Conservation (phyloP, 1,140 invertebrate species). For the Diabrotica undecimpunctata region DNA sequence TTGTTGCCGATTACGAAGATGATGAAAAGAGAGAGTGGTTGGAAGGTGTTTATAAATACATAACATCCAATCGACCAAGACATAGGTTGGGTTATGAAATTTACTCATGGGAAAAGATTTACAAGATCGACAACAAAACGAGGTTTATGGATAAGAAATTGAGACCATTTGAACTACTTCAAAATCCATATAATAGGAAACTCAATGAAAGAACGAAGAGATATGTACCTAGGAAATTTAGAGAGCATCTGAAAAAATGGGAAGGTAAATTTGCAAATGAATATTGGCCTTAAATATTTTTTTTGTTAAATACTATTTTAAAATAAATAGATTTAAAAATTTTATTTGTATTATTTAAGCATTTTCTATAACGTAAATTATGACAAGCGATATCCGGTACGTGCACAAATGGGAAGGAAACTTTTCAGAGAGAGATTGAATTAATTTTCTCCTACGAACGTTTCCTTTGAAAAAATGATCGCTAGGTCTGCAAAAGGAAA, state of each 20-base stretch:
- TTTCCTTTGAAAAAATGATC: too few relatives aligned
- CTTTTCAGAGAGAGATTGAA: too few relatives aligned
- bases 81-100: slow-evolving; percentile 61
- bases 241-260: slow-evolving; percentile 55
- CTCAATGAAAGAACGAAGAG: slow-evolving; percentile 61
- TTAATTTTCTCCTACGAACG: too few relatives aligned
- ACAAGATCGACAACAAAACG: slow-evolving; percentile 65
- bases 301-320: background rate
- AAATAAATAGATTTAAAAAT: slow-evolving; percentile 7
- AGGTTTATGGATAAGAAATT: slow-evolving; percentile 62
- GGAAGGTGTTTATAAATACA: slow-evolving; percentile 63
- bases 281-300: slow-evolving; percentile 41
- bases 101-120: slow-evolving; percentile 74
- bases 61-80: slow-evolving; percentile 62
- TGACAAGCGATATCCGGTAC: too few relatives aligned
- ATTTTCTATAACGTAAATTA: too few relatives aligned
- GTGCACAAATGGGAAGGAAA: too few relatives aligned
- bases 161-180: slow-evolving; percentile 62
- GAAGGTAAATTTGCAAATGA: slow-evolving; percentile 46
- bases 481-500: too few relatives aligned
- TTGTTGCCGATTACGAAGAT: slow-evolving; percentile 65
- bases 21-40: slow-evolving; percentile 64
- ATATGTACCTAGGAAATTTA: slow-evolving; percentile 63
- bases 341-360: background rate
- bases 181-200: slow-evolving; percentile 56